These are phyloP conservation scores for Acanthisitta chloris DNA, from an alignment of 2,113 vertebrate genomes.

Conservation along the genomic window DNA sequence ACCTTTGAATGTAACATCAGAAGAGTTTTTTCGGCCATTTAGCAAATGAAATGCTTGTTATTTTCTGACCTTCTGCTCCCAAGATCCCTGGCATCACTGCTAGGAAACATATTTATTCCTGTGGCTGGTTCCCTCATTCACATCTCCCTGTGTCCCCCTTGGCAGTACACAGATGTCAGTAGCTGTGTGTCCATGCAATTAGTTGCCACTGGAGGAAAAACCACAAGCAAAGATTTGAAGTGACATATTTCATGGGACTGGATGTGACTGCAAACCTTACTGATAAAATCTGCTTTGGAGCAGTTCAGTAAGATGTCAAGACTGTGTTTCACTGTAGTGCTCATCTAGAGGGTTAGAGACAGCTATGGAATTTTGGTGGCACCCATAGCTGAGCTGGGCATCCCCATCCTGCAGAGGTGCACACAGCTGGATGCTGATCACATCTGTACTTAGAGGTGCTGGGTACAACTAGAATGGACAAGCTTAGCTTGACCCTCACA, in stretches of 20 bases:
- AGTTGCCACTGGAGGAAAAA: not conserved
- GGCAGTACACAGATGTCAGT: not conserved
- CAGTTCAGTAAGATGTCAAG: not conserved
- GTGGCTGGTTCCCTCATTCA: not conserved
- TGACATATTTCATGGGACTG: not conserved
- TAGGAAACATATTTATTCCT: not conserved
- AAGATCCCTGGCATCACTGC: not conserved
- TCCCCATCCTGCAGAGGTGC: not conserved
- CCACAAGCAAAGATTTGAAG: not conserved
- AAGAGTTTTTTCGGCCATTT: not conserved
- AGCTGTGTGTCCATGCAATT: accelerated
- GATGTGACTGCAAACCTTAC: not conserved
- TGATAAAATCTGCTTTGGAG: not conserved
- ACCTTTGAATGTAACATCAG: not conserved
- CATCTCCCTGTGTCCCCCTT: not conserved
- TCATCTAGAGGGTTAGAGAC: accelerated
- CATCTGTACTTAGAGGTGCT: not conserved
- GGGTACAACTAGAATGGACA: not conserved
- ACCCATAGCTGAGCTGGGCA: accelerated
- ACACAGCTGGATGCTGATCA: not conserved
- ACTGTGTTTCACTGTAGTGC: not conserved
- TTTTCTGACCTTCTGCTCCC: not conserved
- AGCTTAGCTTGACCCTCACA: not conserved
- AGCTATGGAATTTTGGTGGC: not conserved
- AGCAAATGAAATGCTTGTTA: not conserved